A percentile compares a stretch with the other conserved stretches of the same genome.
phyloP scores from a whole-genome alignment of 2,113 vertebrate genomes.

The Brevimyrus niger region DNA sequence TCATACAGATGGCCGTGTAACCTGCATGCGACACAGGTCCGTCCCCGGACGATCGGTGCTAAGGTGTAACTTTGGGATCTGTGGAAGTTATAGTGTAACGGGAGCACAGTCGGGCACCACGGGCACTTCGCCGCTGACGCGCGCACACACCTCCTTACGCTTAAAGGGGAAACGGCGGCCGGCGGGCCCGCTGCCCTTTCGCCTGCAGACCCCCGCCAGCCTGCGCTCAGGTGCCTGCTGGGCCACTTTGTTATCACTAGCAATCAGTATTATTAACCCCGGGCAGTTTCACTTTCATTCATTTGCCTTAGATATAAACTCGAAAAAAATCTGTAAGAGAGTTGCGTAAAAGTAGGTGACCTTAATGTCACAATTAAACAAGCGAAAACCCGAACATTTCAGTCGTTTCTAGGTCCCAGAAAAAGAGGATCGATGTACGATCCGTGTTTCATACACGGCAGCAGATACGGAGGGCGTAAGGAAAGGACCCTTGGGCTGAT shows the following conservation, averaged over 20 bases:
- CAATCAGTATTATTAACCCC: background rate
- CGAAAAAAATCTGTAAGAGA: background rate
- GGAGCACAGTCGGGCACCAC: background rate
- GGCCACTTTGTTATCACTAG: background rate
- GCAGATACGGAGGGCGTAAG: background rate
- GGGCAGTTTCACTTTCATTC: background rate
- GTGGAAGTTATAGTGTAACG: background rate
- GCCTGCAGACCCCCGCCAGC: constrained; percentile 7
- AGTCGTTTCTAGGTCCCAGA: background rate
- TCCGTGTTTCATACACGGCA: background rate
- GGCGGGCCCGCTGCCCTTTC: background rate
- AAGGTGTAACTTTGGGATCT: background rate
- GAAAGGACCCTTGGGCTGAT: background rate
- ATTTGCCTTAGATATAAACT: background rate
- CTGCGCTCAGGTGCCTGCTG: background rate
- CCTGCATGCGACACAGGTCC: background rate
- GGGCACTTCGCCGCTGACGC: constrained; percentile 3
- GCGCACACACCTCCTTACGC: background rate
- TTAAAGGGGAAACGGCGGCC: constrained; percentile 11
- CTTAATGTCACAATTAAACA: background rate
- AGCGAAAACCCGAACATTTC: background rate
- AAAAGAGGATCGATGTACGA: background rate
- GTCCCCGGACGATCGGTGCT: background rate
- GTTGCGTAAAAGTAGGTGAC: background rate
- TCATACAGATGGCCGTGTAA: background rate